Conservation (phyloP, 2,113 vertebrate genomes). For the Cathartes aura region DNA sequence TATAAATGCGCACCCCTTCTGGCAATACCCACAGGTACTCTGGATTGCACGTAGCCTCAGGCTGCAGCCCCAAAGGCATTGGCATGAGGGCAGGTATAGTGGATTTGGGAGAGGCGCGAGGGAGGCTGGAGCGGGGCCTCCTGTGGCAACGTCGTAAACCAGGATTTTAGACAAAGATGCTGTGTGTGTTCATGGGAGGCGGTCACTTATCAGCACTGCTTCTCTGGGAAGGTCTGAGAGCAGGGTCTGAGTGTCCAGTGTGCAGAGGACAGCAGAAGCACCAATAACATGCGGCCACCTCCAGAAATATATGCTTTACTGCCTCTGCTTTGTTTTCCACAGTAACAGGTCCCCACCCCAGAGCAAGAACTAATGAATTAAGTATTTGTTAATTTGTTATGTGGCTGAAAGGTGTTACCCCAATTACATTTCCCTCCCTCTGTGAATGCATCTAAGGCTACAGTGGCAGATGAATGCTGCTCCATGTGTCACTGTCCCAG, state of each 20-base stretch:
- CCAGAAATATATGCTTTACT: neutral
- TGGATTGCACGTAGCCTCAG: neutral
- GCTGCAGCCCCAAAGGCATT: neutral
- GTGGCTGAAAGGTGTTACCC: neutral
- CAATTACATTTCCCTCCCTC: neutral
- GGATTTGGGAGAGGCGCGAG: neutral
- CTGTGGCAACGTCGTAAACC: neutral
- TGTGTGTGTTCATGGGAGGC: neutral
- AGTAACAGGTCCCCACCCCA: neutral
- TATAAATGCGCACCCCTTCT: neutral
- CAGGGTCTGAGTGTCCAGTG: no score
- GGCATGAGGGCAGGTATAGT: fast-evolving
- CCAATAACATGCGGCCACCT: fast-evolving
- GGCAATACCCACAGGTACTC: neutral
- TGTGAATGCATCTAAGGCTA: neutral
- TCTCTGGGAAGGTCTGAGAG: neutral
- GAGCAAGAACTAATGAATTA: neutral
- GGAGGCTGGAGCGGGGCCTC: neutral
- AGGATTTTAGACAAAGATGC: neutral
- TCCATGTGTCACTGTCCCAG: neutral
- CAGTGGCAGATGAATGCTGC: neutral
- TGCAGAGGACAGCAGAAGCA: neutral
- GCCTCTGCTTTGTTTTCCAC: neutral
- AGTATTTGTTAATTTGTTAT: neutral
- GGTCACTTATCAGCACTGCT: neutral